Conservation (phyloP, 2,113 vertebrate genomes). For the Otis tarda region DNA sequence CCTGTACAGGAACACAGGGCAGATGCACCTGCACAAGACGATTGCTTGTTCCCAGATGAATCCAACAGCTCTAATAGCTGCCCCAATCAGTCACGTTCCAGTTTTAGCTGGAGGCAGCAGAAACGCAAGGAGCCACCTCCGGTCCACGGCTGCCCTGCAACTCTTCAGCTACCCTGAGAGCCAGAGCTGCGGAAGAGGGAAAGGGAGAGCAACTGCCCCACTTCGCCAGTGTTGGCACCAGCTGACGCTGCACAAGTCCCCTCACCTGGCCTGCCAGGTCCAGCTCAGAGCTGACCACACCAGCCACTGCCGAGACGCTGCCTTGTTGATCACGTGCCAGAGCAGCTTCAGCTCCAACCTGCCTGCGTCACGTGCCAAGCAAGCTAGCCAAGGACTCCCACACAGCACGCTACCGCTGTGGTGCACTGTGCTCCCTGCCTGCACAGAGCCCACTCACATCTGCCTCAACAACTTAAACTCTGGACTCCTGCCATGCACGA, state of each 20-base stretch:
- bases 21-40: neutral
- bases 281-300: fast-evolving
- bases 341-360: fast-evolving
- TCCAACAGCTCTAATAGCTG: fast-evolving
- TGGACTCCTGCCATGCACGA: neutral
- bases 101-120: neutral
- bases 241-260: neutral
- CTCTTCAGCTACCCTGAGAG: neutral
- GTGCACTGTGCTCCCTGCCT: neutral
- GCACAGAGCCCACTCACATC: neutral
- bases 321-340: fast-evolving
- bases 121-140: neutral
- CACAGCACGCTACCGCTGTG: fast-evolving
- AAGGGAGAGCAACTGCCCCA: neutral
- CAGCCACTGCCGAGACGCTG: neutral
- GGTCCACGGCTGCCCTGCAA: fast-evolving
- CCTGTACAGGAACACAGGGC: fast-evolving
- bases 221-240: fast-evolving
- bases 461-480: fast-evolving
- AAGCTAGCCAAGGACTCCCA: fast-evolving
- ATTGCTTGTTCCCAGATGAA: neutral
- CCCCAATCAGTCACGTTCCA: neutral
- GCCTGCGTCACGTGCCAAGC: neutral
- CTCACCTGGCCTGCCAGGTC: neutral
- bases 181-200: neutral